Evolutionary conservation across 2,797 vertebrate genomes (phyloP).

Genomic region (Rhinella marina): DNA sequence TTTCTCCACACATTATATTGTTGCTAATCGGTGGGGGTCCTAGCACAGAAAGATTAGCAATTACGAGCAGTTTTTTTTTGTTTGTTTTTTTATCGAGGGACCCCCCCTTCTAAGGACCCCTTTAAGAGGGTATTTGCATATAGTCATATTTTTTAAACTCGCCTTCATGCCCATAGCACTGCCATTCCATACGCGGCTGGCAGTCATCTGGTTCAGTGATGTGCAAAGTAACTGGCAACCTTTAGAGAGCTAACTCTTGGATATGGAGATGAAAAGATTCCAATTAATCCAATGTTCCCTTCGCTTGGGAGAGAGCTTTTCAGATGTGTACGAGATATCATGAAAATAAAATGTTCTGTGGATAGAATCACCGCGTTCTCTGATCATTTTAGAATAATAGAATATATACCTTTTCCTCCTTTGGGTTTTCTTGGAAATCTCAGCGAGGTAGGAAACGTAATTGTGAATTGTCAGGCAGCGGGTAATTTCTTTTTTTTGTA

Average conservation of each 20-base stretch:
- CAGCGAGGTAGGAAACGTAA: constrained; percentile 16
- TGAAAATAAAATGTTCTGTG: constrained; percentile 42
- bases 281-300: constrained; percentile 37
- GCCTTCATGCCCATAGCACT: not conserved
- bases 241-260: not conserved
- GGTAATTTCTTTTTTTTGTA: not conserved
- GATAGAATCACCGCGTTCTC: not conserved
- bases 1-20: too few relatives aligned
- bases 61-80: too few relatives aligned
- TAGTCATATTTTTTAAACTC: not conserved
- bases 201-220: constrained; percentile 32
- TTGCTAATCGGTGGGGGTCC: too few relatives aligned
- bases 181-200: not conserved
- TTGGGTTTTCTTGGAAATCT: constrained; percentile 12
- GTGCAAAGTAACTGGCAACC: constrained; percentile 36
- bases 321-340: constrained; percentile 34
- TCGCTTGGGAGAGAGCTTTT: constrained; percentile 1
- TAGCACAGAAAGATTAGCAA: too few relatives aligned
- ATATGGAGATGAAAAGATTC: constrained; percentile 40
- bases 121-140: too few relatives aligned
- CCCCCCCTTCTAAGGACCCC: too few relatives aligned
- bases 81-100: too few relatives aligned
- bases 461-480: not conserved
- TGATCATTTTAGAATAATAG: constrained; percentile 37
- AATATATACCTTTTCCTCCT: constrained; percentile 23